Conservation (phyloP, 2,113 vertebrate species). For the Rissa tridactyla region DNA sequence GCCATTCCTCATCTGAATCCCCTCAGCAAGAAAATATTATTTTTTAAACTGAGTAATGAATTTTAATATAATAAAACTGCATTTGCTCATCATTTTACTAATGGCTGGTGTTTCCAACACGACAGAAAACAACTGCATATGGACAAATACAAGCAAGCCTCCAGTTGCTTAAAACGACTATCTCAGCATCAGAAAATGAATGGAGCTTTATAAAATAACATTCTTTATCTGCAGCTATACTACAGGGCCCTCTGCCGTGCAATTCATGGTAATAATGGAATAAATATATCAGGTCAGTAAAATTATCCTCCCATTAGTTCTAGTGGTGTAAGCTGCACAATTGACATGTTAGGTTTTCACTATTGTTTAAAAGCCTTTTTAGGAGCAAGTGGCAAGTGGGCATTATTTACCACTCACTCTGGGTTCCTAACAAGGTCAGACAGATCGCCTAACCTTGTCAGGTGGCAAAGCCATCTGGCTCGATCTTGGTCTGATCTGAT, state of each 20-base stretch:
- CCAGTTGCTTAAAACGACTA: not conserved
- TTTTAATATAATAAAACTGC: not conserved
- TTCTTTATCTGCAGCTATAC: slow-evolving; percentile 1
- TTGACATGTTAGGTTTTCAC: no score
- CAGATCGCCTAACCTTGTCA: not conserved
- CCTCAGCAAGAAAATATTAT: not conserved
- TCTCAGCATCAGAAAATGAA: not conserved
- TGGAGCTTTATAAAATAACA: not conserved
- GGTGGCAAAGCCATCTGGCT: not conserved
- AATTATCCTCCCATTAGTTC: not conserved
- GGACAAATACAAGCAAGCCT: not conserved
- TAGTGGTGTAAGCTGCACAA: not conserved
- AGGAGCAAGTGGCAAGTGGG: not conserved
- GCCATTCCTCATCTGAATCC: not conserved
- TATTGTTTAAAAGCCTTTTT: not conserved
- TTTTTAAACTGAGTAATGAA: not conserved
- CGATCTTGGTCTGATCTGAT: not conserved
- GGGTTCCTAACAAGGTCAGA: slow-evolving; percentile 20
- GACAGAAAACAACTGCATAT: not conserved
- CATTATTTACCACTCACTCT: not conserved
- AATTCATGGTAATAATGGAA: not conserved
- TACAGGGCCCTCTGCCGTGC: slow-evolving; percentile 63
- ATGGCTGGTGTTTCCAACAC: not conserved
- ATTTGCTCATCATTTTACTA: not conserved
- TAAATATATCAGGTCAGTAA: not conserved